Evolutionary conservation across 2,113 vertebrate species (phyloP).

Genomic region (Ammospiza caudacuta): DNA sequence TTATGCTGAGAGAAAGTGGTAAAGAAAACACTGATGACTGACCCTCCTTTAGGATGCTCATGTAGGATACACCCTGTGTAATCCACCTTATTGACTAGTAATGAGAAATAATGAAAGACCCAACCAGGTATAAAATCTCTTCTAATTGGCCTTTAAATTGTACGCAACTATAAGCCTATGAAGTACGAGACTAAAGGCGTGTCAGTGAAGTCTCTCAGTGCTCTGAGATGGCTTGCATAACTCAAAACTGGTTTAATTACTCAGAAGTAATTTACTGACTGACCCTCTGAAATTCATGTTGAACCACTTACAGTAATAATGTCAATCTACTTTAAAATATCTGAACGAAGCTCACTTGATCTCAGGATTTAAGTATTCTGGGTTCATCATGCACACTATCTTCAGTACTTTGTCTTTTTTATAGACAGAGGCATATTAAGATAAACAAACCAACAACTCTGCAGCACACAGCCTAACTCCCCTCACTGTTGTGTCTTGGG

Average conservation of each 20-base stretch:
- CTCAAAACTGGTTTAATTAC: conserved; percentile 51
- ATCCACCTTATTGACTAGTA: not conserved
- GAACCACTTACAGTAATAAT: not conserved
- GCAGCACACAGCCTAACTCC: not conserved
- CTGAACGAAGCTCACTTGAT: not conserved
- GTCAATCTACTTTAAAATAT: not conserved
- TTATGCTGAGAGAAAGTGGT: not conserved
- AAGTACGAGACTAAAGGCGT: not conserved
- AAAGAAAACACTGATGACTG: not conserved
- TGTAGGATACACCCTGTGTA: not conserved
- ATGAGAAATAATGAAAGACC: not conserved
- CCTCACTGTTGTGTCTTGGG: not conserved
- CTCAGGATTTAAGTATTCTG: not conserved
- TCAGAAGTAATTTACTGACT: not conserved
- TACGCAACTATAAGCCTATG: not conserved
- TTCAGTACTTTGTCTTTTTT: not conserved
- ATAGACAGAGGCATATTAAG: not conserved
- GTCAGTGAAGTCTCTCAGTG: not conserved
- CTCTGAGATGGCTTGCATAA: conserved; percentile 29
- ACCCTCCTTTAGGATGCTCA: not conserved
- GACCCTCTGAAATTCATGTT: conserved; percentile 11
- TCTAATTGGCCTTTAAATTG: not conserved
- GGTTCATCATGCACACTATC: not conserved
- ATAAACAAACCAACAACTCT: not conserved
- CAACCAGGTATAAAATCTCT: not conserved